These are phyloP conservation scores for Pygathrix nemaeus DNA, from an alignment of 2,113 vertebrate genomes.

Conservation along the genomic window DNA sequence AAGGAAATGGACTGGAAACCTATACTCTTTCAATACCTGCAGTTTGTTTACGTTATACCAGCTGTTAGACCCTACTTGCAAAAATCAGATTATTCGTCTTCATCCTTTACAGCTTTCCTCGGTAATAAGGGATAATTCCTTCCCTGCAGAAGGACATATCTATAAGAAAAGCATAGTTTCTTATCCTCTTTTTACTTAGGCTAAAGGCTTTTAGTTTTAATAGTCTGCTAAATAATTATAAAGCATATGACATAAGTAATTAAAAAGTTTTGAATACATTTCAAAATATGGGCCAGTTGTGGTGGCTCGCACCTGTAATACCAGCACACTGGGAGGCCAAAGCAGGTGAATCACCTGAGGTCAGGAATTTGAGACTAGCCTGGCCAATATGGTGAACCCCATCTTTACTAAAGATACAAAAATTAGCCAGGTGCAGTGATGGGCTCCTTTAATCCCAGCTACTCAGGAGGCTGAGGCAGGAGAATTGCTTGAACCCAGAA, in stretches of 20 bases:
- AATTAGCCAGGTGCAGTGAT: too few relatives aligned
- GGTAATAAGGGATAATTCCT: neutral
- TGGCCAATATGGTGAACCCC: too few relatives aligned
- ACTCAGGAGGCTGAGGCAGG: too few relatives aligned
- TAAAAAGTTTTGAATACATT: neutral
- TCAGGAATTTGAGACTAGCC: too few relatives aligned
- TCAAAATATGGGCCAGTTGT: neutral
- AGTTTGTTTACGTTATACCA: conserved; percentile 40
- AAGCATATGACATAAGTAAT: neutral
- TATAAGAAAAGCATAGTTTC: neutral
- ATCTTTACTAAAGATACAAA: too few relatives aligned
- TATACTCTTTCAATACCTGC: neutral
- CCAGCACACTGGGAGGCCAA: too few relatives aligned
- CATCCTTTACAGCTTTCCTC: neutral
- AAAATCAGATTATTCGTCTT: conserved; percentile 50
- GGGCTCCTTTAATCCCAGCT: too few relatives aligned
- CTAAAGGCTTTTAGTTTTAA: neutral
- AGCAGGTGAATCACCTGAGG: too few relatives aligned
- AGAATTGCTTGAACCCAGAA: too few relatives aligned
- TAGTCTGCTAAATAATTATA: neutral
- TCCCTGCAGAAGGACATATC: neutral
- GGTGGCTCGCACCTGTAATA: too few relatives aligned
- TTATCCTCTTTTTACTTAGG: neutral
- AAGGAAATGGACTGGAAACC: conserved; percentile 52
- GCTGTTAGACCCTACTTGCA: conserved; percentile 21